Evolutionary conservation across 1,140 invertebrate genomes (phyloP).

Genomic region (Lordiphosa collinella): DNA sequence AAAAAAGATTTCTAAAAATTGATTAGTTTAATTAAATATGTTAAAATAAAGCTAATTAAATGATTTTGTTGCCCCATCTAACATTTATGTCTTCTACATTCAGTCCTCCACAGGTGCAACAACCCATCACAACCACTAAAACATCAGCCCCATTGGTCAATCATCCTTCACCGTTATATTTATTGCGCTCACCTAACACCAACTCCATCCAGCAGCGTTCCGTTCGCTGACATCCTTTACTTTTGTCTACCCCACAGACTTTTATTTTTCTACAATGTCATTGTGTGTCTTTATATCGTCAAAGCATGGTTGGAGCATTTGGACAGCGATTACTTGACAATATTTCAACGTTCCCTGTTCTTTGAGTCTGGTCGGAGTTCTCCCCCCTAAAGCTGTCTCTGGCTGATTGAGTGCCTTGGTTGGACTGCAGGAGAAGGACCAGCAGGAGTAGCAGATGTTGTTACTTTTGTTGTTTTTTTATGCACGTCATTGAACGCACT

Average conservation of each 20-base stretch:
- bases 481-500: slow-evolving; percentile 75
- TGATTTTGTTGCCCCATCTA: no score
- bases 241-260: background rate
- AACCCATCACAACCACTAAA: background rate
- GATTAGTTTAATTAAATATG: no score
- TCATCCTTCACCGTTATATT: slow-evolving; percentile 16
- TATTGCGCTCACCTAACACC: slow-evolving; percentile 20
- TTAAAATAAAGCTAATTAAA: no score
- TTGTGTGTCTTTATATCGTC: slow-evolving; percentile 47
- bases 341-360: slow-evolving; percentile 50
- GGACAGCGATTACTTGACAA: slow-evolving; percentile 75
- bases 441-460: slow-evolving; percentile 7
- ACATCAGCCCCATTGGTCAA: background rate
- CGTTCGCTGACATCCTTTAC: slow-evolving; percentile 27
- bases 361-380: slow-evolving; percentile 27
- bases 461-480: slow-evolving; percentile 46
- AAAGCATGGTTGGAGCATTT: slow-evolving; percentile 39
- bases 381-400: slow-evolving; percentile 24
- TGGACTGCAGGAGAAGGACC: background rate
- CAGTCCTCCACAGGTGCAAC: background rate
- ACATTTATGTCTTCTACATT: no score
- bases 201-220: slow-evolving; percentile 2
- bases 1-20: no score
- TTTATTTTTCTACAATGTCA: slow-evolving; percentile 36
- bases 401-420: slow-evolving; percentile 59